Evolutionary conservation across 1,140 invertebrate species (phyloP).

Genomic region (Asobara japonica): DNA sequence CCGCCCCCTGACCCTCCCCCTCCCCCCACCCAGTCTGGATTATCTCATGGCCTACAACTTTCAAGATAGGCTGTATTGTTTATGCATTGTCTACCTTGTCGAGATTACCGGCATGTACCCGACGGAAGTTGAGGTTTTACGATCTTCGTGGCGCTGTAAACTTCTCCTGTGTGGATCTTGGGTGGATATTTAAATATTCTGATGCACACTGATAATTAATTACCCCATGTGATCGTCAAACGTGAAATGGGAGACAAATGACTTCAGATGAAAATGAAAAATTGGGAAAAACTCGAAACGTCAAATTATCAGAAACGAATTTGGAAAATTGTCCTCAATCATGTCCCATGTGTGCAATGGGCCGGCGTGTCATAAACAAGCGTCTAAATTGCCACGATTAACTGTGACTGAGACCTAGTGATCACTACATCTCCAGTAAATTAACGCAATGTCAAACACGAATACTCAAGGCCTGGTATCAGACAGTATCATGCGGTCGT

Average conservation of each 20-base stretch:
- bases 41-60: background rate
- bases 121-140: conserved; percentile 6
- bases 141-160: background rate
- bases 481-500: conserved; percentile 19
- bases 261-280: no score
- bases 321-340: no score
- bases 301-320: no score
- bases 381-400: background rate
- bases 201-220: background rate
- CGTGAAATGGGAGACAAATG: no score
- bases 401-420: background rate
- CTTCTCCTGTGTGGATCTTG: background rate
- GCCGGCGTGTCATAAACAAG: background rate
- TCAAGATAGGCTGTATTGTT: background rate
- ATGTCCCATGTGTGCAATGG: no score
- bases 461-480: conserved; percentile 11
- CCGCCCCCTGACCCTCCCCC: no score
- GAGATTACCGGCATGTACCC: background rate
- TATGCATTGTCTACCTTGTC: background rate
- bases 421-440: background rate
- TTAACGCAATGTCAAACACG: conserved; percentile 29
- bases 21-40: background rate
- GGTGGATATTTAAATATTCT: background rate
- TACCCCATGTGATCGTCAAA: no score
- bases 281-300: no score